A percentile compares a stretch with the other conserved stretches of the same genome.
Conservation (phyloP, 2,113 vertebrate species). For the Sturnus vulgaris region DNA sequence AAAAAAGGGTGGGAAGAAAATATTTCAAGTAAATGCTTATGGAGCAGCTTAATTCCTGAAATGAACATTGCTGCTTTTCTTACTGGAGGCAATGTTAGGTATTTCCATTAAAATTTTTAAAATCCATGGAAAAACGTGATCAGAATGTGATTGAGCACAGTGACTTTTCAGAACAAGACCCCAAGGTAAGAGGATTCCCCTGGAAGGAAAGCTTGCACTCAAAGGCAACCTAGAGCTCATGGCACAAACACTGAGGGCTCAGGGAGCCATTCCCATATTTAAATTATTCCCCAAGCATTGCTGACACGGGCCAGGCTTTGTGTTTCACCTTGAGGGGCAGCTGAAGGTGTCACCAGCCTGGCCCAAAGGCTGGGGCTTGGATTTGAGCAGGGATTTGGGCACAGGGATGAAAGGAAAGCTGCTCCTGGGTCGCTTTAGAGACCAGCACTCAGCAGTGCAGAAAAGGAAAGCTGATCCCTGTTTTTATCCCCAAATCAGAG, state of each 20-base stretch:
- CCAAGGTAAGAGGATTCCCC: not conserved
- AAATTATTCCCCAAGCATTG: not conserved
- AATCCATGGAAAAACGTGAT: not conserved
- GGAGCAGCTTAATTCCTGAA: not conserved
- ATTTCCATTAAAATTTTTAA: not conserved
- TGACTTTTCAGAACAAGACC: not conserved
- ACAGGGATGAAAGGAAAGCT: not conserved
- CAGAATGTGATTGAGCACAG: not conserved
- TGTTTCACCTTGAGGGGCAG: not conserved
- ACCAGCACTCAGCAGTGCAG: not conserved
- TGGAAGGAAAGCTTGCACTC: not conserved
- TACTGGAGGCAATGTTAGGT: not conserved
- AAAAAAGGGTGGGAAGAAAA: not conserved
- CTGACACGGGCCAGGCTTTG: not conserved
- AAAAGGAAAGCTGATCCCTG: not conserved
- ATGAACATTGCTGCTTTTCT: not conserved
- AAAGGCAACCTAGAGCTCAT: not conserved
- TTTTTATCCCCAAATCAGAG: not conserved
- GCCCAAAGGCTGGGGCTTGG: accelerated
- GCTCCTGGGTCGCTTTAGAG: not conserved
- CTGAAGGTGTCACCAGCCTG: not conserved
- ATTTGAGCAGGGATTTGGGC: not conserved
- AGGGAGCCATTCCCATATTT: not conserved
- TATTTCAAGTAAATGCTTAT: not conserved
- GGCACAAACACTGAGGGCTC: not conserved